These are phyloP conservation scores for Himantopus leucocephalus DNA, from an alignment of 2,113 vertebrate species.

Conservation along the genomic window DNA sequence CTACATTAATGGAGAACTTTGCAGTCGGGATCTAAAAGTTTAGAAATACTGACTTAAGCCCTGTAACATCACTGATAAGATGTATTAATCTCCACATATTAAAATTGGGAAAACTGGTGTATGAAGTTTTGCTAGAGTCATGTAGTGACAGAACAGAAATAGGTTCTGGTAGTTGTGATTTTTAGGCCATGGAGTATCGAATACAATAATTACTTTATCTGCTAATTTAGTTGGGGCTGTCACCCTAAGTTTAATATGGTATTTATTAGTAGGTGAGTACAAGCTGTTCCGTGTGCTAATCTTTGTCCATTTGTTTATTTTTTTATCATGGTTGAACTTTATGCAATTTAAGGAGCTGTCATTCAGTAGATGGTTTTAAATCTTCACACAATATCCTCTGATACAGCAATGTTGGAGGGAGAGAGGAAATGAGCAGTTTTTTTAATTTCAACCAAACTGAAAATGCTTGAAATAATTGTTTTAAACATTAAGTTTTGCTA, in stretches of 20 bases:
- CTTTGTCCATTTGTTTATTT: conserved; percentile 50
- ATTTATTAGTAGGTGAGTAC: conserved; percentile 25
- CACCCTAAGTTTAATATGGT: neutral
- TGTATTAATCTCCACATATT: neutral
- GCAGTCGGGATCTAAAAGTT: neutral
- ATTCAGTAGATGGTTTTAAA: conserved; percentile 17
- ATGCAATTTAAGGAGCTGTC: conserved; percentile 21
- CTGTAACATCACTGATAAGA: neutral
- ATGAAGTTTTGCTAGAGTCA: neutral
- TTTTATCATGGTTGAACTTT: conserved; percentile 64
- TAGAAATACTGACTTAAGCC: neutral
- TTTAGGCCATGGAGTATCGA: neutral
- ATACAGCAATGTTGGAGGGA: neutral
- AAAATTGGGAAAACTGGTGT: neutral
- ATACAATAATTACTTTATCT: neutral
- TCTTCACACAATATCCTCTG: neutral
- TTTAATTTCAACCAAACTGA: neutral
- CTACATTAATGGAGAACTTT: neutral
- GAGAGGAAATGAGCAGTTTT: neutral
- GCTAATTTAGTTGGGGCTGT: conserved; percentile 2
- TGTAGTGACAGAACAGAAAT: neutral
- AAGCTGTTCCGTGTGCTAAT: neutral
- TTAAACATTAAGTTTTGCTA: neutral
- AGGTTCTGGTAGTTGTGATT: neutral
- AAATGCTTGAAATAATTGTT: neutral